These are phyloP conservation scores for Phortica okadai DNA, from an alignment of 2,888 invertebrate genomes.

Conservation along the genomic window DNA sequence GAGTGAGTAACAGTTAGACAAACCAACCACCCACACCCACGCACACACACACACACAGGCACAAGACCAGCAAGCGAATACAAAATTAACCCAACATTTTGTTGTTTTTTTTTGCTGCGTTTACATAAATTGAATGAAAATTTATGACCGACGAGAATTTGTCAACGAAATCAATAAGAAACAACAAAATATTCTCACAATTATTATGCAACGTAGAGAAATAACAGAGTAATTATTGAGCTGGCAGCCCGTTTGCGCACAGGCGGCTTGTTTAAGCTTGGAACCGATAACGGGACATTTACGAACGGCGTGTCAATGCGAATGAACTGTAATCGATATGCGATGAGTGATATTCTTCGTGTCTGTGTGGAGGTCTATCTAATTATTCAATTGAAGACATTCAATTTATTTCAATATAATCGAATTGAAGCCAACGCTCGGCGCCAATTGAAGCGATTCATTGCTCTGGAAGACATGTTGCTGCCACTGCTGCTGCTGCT, in stretches of 20 bases:
- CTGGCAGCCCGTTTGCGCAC: slow-evolving; percentile 11
- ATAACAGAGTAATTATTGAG: slow-evolving; percentile 12
- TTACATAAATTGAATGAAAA: slow-evolving; percentile 67
- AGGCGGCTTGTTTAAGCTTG: neutral
- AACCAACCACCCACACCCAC: slow-evolving; percentile 44
- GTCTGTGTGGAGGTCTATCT: slow-evolving; percentile 48
- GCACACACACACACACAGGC: slow-evolving; percentile 29
- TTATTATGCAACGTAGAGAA: slow-evolving; percentile 30
- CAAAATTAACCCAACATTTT: slow-evolving; percentile 3
- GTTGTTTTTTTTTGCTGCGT: slow-evolving; percentile 31
- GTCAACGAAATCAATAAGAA: slow-evolving; percentile 50
- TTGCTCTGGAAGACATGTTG: neutral
- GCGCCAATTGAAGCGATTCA: slow-evolving; percentile 41
- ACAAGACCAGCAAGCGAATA: slow-evolving; percentile 15
- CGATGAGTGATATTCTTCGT: slow-evolving; percentile 34
- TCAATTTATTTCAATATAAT: slow-evolving; percentile 73
- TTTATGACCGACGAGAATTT: slow-evolving; percentile 52
- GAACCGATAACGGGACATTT: neutral
- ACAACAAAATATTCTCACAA: slow-evolving; percentile 28
- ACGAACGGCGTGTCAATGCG: slow-evolving; percentile 6
- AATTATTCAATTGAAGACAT: slow-evolving; percentile 70
- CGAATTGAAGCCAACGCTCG: slow-evolving; percentile 68
- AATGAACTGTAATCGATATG: slow-evolving; percentile 23
- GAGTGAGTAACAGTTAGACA: neutral
- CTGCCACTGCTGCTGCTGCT: neutral